phyloP scores from a whole-genome alignment of 2,888 invertebrate species.

The Acrobeloides nanus region DNA sequence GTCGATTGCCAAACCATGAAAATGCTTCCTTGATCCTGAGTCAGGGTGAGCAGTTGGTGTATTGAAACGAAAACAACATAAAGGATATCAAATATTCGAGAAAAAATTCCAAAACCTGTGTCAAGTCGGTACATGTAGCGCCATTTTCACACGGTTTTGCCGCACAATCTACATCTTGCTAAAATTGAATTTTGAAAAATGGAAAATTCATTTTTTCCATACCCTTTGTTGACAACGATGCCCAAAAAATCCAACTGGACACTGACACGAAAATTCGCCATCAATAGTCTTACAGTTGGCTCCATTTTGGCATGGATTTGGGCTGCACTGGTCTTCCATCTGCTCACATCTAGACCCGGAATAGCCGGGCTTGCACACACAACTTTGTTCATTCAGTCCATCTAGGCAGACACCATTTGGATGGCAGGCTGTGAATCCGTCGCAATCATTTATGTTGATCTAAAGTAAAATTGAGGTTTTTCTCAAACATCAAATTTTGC shows the following conservation, averaged over 20 bases:
- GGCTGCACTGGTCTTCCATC: slow-evolving; percentile 34
- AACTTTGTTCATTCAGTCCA: slow-evolving; percentile 6
- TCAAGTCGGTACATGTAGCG: slow-evolving; percentile 8
- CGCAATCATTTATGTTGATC: slow-evolving; percentile 27
- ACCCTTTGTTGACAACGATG: slow-evolving; percentile 28
- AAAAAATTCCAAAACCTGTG: slow-evolving; percentile 5
- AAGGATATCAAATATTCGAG: background rate
- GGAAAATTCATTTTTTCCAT: no score
- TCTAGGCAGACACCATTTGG: slow-evolving; percentile 22
- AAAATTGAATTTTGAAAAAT: slow-evolving; percentile 1
- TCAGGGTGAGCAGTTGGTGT: no score
- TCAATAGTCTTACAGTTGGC: slow-evolving; percentile 20
- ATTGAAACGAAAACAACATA: no score
- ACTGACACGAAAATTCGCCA: slow-evolving; percentile 29
- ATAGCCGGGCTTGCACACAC: slow-evolving; percentile 18
- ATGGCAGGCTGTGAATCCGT: slow-evolving; percentile 7
- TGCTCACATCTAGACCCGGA: slow-evolving; percentile 34
- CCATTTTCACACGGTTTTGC: slow-evolving; percentile 26
- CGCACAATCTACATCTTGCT: slow-evolving; percentile 13
- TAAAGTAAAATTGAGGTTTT: background rate
- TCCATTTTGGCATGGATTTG: slow-evolving; percentile 19
- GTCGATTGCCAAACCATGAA: no score
- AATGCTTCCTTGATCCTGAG: background rate
- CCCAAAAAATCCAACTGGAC: slow-evolving; percentile 31
- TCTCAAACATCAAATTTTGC: background rate